Evolutionary conservation across 2,797 vertebrate genomes (phyloP), one percentile per base, ranked within the genome.

Genomic region (Zonotrichia albicollis): DNA sequence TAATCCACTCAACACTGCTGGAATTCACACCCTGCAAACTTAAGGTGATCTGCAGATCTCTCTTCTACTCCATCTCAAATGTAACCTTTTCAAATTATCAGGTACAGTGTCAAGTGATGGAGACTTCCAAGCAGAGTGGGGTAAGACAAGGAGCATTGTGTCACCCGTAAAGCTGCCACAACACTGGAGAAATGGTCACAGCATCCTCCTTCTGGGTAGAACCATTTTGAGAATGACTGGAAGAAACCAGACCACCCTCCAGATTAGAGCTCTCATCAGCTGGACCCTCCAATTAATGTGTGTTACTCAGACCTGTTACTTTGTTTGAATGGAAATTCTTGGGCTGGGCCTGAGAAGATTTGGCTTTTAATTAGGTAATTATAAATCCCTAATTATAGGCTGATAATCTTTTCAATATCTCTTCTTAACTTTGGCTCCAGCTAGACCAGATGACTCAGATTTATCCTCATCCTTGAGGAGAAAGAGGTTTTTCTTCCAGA

Each of bases 321-420:
- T 84, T 84, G 68, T 94, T 94, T 95, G 78, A 96, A 96, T 95
- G 90, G 85, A 89, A 94, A 93, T 84, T 77, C 91, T 96, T 94
- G 55, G 82, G 89, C 54, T 91, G 86, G 93, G 87, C 94, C 77
- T 95, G 93, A 96, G 96, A 96, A 96, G 97, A 97, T 98, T 98
- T 97, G 83, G 67, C 87, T 97, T 97, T 97, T 98, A 98, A 98
- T 98, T 97, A 98, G 98, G 98, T 98, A 98, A 98, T 98, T 98
- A 97, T 96, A 98, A 98, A 98, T 98, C 98, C 98, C 97, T 98
- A 98, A 98, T 98, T 98, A 98, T 96, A 96, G 88, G 84, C 77
- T 95, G 91, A 94, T 98, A 98, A 98, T 98, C 98, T 98, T 97
- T 98, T 94, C 93, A 96, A 95, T 97, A 93, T 91, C 90, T 97